Evolutionary conservation across 1,140 invertebrate genomes (phyloP), one percentile per base, ranked within the genome.

Genomic region (Drosophila sechellia): DNA sequence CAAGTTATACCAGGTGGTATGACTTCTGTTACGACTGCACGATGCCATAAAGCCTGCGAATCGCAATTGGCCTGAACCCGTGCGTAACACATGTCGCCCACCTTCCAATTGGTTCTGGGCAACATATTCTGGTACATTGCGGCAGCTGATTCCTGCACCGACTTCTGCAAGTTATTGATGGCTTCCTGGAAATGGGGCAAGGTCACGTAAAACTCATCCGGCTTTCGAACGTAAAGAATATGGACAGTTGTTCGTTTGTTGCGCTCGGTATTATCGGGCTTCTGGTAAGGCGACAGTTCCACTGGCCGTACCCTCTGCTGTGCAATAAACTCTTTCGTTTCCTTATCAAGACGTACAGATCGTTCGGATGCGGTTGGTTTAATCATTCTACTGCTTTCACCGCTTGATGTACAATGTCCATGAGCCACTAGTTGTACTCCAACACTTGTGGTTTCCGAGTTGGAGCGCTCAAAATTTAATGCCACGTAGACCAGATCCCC

Each of bases 131-230:
- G 1, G 8, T 42, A 43, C 40, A 68, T 69, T 0, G 20, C 13
- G 0, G 13, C 39, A 3, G 83, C 81, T 0, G 4, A 15, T 6
- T 11, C 0, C 40, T 86, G 81, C 11, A 87, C 70, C 0, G 22
- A 10, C 4, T 48, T 15, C 5, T 49, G 54, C 11, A 87, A 10
- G 0, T 35, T 11, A n/a, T 39, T 42, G 27, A 81, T 55, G 6
- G 45, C 48, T 12, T 48, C 0, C 15, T 58, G 12, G 35, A 87
- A 81, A 5, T 63, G 54, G 0, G 57, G 15, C n/a, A 91, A 48
- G 6, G 75, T 73, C 11, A 91, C 63, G 58, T 92, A 92, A 60
- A 92, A 92, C 46, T 92, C 90, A 4, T 60, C 43, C 5, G 91
- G 90, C 50, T 81, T 42, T 0, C 43, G 55, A 10, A 79, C 49